phyloP scores from a whole-genome alignment of 2,888 invertebrate genomes.

The Netelia melanura region DNA sequence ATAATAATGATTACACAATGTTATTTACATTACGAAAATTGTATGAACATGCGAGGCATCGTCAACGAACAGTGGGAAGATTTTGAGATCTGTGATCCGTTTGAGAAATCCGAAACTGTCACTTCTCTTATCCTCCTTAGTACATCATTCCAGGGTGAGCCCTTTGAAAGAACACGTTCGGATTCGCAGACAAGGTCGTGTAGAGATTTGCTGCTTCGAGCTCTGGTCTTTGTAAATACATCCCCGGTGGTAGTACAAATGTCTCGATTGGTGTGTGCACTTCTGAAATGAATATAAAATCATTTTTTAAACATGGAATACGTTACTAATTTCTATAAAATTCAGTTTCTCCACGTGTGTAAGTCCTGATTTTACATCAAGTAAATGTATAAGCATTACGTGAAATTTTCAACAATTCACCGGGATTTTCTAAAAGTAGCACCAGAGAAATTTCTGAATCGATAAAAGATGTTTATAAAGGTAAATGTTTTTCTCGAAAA shows the following conservation, averaged over 20 bases:
- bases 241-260: conserved; percentile 86
- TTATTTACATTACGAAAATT: conserved; percentile 59
- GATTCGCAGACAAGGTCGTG: conserved; percentile 95
- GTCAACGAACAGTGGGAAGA: not conserved
- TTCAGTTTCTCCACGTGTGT: not conserved
- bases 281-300: conserved; percentile 74
- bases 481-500: no score
- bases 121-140: conserved; percentile 84
- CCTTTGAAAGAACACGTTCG: conserved; percentile 96
- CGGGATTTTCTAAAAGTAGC: no score
- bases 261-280: conserved; percentile 81
- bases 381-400: no score
- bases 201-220: conserved; percentile 91
- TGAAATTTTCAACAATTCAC: no score
- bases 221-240: conserved; percentile 91
- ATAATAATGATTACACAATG: conserved; percentile 44
- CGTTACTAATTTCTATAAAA: not conserved
- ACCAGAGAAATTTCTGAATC: no score
- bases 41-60: conserved; percentile 19
- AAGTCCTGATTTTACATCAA: no score
- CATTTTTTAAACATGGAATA: not conserved
- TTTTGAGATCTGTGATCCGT: conserved; percentile 19
- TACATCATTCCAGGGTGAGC: conserved; percentile 97
- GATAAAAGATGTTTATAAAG: no score
- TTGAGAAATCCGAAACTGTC: not conserved